These are phyloP conservation scores for Aphelocoma californica DNA, from an alignment of 2,797 vertebrate genomes.

Conservation along the genomic window DNA sequence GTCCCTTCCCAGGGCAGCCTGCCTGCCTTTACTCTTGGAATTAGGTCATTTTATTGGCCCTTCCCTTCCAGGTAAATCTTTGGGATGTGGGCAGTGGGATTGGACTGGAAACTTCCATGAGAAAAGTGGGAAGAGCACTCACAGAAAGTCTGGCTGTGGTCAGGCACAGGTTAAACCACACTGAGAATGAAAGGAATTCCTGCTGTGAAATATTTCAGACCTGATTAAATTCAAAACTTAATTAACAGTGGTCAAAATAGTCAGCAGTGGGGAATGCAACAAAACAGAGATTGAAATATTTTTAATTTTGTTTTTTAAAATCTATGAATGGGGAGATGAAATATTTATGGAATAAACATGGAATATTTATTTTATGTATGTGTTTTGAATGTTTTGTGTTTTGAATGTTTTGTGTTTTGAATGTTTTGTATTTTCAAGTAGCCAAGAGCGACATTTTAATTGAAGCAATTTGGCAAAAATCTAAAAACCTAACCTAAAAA, in stretches of 20 bases:
- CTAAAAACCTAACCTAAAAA: not conserved
- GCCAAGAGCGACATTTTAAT: not conserved
- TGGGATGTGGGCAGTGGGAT: not conserved
- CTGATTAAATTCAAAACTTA: not conserved
- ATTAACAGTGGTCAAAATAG: not conserved
- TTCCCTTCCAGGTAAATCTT: not conserved
- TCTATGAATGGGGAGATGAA: fast-evolving
- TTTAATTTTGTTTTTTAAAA: not conserved
- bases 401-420: not conserved
- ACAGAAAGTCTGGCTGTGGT: not conserved
- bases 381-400: not conserved
- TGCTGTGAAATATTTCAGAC: not conserved
- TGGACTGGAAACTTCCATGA: not conserved
- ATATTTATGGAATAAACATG: not conserved
- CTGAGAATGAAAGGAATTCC: not conserved
- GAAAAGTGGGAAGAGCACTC: not conserved
- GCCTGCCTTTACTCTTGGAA: not conserved
- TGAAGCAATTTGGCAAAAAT: not conserved
- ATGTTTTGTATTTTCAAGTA: not conserved
- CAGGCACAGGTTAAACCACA: not conserved
- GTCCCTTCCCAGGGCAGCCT: not conserved
- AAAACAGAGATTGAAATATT: not conserved
- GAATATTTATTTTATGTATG: no score
- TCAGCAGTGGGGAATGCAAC: not conserved
- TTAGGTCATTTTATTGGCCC: not conserved